Evolutionary conservation across 2,113 vertebrate species (phyloP), one percentile per base, ranked within the genome.

Genomic region (Chaetops frenatus): DNA sequence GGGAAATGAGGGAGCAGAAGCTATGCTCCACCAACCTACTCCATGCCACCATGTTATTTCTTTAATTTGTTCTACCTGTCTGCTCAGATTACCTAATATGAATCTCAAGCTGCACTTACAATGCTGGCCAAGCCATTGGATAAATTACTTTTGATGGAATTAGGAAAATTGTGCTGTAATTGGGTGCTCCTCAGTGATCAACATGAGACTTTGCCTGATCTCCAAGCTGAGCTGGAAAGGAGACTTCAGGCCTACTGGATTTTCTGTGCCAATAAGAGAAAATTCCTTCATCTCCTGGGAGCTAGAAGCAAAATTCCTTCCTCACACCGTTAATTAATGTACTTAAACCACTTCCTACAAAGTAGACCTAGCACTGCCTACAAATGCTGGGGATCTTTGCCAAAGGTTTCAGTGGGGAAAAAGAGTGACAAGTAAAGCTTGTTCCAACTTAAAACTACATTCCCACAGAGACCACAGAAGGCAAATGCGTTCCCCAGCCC

Each of bases 51-150:
- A 56, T 29, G 66, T 60, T 67, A 83, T 25, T 71, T 28, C 88
- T 92, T 86, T 81, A 62, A 96, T 91, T 92, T 86, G 71, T 92
- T 95, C 88, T 92, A 92, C 92, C 79, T 95, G 93, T 91, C 93
- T 94, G 85, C 82, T 92, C 76, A 45, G 79, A 92, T 97, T 86
- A 92, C 48, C 71, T 86, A 66, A 83, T 35, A 38, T 35, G 60
- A 92, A 25, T 20, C 72, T 92, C 82, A 71, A 54, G 0, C 31
- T 53, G 40, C n/a, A 90, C 44, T 70, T 53, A 77, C 22, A 36
- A 12, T 57, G 60, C 86, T 47, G 50, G 67, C 44, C 76, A 60
- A 88, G 35, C 72, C 53, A 19, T 4, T 42, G 60, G 67, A 58
- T 42, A 92, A 94, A 94, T 95, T 6, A 44, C 40, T 92, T 83